Conservation (phyloP, 2,888 invertebrate genomes). For the Phasia obesa region DNA sequence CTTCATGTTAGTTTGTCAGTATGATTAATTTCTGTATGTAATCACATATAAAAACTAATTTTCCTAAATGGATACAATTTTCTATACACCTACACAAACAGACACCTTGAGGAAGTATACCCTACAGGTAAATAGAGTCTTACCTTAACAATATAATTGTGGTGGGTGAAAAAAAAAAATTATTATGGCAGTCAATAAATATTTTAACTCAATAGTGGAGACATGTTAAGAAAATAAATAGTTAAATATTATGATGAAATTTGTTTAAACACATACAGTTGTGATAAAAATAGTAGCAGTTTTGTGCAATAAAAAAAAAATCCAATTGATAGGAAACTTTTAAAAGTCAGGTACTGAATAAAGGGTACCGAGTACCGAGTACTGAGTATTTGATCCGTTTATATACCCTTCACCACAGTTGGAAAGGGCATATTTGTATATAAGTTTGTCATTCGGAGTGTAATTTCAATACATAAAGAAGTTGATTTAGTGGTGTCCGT, state of each 20-base stretch:
- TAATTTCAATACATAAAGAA: too few species aligned
- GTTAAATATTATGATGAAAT: slow-evolving; percentile 40
- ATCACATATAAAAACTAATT: slow-evolving; percentile 18
- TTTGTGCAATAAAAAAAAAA: too few species aligned
- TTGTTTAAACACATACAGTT: slow-evolving; percentile 22
- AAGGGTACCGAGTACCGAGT: too few species aligned
- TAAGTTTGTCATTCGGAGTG: too few species aligned
- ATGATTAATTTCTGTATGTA: background rate
- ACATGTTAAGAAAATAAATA: slow-evolving; percentile 10
- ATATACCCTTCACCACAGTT: too few species aligned
- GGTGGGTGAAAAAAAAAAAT: slow-evolving; percentile 15
- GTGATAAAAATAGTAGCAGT: too few species aligned
- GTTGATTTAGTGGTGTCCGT: too few species aligned
- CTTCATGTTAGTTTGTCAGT: background rate
- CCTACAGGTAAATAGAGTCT: background rate
- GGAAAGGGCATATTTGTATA: too few species aligned
- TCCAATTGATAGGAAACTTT: too few species aligned
- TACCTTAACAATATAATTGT: slow-evolving; percentile 10
- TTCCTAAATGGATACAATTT: slow-evolving; percentile 3
- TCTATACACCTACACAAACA: background rate
- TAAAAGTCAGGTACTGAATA: too few species aligned
- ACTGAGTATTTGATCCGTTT: too few species aligned
- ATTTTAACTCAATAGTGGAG: slow-evolving; percentile 11
- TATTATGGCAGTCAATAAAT: slow-evolving; percentile 44
- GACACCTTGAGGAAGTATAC: background rate